Evolutionary conservation across 2,113 vertebrate species (phyloP), one percentile per base, ranked within the genome.

Genomic region (Crotalus horridus): DNA sequence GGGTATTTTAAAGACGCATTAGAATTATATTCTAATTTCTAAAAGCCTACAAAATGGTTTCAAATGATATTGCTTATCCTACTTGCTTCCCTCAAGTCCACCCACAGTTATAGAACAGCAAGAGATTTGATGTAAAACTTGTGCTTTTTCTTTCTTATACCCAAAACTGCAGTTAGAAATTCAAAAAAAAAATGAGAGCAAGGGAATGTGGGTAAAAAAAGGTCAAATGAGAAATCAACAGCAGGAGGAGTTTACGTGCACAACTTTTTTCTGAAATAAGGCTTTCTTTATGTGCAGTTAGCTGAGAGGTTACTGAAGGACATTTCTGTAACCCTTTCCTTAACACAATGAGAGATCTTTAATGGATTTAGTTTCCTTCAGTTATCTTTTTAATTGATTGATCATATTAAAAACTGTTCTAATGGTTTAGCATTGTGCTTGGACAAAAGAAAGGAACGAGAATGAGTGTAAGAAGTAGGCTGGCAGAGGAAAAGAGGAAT

Each of bases 371-470:
- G 43, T 26, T 85, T 24, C 43, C 33, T 85, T 59, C 88, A 23
- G 53, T 53, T 90, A 54, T 64, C 85, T 61, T 59, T 85, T 85
- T 39, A 85, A 92, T 85, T 85, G 58, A 92, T 89, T 85, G 54
- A 89, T 92, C 43, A 92, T 6, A 46, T 89, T 33, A 85, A 23
- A 51, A 89, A 88, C 56, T 39, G 21, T 21, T 26, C 5, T 81
- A 59, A 89, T 85, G 54, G 20, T 59, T 59, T 12, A 48, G 8
- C 15, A 89, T 89, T 85, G 39, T 33, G 17, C 89, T 56, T 89
- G 48, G 53, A 56, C 55, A 74, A 92, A 17, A 33, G 24, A 92
- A 85, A 81, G 10, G 87, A 92, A 81, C 11, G 20, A 9, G 39
- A 85, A 58, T 85, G 17, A 58, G 56, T 56, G 43, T 89, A 58